phyloP scores from a whole-genome alignment of 2,113 vertebrate genomes.

The Eubucco bourcierii region DNA sequence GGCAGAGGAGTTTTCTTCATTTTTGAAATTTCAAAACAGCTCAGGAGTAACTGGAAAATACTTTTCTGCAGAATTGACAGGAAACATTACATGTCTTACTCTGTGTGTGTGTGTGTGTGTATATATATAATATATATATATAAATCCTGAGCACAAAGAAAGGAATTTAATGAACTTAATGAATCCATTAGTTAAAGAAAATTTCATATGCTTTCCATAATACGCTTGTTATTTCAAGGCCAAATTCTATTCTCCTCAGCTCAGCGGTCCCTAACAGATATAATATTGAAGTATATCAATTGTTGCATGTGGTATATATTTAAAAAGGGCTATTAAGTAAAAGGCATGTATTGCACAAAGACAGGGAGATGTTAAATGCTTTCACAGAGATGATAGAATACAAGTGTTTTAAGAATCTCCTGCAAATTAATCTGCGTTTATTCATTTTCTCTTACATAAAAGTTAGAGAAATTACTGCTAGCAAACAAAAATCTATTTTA shows the following conservation, averaged over 20 bases:
- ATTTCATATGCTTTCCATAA: conserved; percentile 33
- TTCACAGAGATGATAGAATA: neutral
- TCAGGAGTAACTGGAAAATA: neutral
- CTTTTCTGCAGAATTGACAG: neutral
- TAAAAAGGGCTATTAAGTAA: neutral
- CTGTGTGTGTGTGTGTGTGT: neutral
- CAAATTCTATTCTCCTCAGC: neutral
- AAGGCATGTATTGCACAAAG: neutral
- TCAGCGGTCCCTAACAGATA: neutral
- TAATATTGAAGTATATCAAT: neutral
- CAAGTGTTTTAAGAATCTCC: neutral
- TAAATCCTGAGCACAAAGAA: conserved; percentile 23
- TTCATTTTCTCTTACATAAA: conserved; percentile 71
- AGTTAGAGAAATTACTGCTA: conserved; percentile 68
- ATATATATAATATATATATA: neutral
- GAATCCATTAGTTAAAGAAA: conserved; percentile 51
- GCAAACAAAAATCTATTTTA: conserved; percentile 66
- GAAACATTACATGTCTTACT: neutral
- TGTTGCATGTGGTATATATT: neutral
- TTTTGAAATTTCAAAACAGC: neutral
- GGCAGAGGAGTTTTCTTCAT: neutral
- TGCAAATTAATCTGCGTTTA: conserved; percentile 41
- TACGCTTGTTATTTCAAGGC: conserved; percentile 49
- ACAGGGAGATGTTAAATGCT: neutral
- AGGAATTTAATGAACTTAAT: conserved; percentile 31